Conservation (phyloP, 1,140 invertebrate genomes). For the Arion vulgaris region DNA sequence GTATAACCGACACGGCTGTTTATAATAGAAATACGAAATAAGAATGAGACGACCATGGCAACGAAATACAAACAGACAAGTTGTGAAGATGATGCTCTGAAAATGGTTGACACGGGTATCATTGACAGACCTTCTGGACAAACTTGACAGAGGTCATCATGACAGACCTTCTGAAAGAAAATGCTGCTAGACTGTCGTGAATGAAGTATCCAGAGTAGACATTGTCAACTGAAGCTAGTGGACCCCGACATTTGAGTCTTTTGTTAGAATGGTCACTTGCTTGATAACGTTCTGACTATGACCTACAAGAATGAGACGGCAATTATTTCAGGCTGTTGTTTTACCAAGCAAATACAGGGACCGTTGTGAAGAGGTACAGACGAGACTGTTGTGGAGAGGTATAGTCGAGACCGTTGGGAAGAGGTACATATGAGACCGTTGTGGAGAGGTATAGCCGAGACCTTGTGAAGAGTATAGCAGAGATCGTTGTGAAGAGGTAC, state of each 20-base stretch:
- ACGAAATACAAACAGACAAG: not conserved
- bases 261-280: not conserved
- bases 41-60: not conserved
- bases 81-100: not conserved
- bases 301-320: not conserved
- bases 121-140: not conserved
- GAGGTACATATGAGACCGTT: not conserved
- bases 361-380: not conserved
- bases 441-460: slow-evolving; percentile 1
- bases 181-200: not conserved
- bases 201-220: not conserved
- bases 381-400: slow-evolving; percentile 25
- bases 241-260: not conserved
- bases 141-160: no score
- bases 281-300: not conserved
- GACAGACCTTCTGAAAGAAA: not conserved
- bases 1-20: no score
- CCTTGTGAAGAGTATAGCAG: no score
- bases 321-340: slow-evolving; percentile 11
- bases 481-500: not conserved
- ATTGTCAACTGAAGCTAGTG: not conserved
- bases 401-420: not conserved
- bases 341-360: not conserved
- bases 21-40: no score
- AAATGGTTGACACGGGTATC: not conserved